Percentiles rank a stretch among this genome's conserved stretches.
phyloP scores from a whole-genome alignment of 2,888 invertebrate species.

The Eristalis arbustorum region DNA sequence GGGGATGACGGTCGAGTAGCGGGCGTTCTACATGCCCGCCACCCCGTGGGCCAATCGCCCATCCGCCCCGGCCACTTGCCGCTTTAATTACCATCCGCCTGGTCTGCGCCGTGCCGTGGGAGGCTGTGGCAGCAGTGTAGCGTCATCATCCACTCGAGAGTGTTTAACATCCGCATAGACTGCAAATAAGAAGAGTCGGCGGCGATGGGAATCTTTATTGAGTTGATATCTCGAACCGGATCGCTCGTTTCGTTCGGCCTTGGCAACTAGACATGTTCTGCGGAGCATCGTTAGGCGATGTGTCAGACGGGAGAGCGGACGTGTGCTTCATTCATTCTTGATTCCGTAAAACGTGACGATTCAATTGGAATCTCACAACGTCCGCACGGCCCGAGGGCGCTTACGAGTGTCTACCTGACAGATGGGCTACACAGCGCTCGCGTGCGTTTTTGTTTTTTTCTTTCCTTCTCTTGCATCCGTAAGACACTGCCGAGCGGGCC shows the following conservation, averaged over 20 bases:
- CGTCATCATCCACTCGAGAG: slow-evolving; percentile 19
- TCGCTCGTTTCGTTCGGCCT: slow-evolving; percentile 43
- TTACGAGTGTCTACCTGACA: slow-evolving; percentile 23
- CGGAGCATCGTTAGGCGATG: no score
- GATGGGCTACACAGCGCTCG: slow-evolving; percentile 9
- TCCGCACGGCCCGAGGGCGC: slow-evolving; percentile 14
- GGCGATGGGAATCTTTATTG: slow-evolving; percentile 6
- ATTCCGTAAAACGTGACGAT: slow-evolving; percentile 53
- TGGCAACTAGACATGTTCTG: slow-evolving; percentile 42
- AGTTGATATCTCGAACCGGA: slow-evolving; percentile 42
- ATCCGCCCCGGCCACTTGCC: neutral
- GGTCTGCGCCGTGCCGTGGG: neutral
- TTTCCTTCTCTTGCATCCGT: neutral
- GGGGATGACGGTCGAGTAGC: neutral
- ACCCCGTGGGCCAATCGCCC: neutral
- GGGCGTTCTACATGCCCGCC: neutral
- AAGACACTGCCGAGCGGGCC: slow-evolving; percentile 17
- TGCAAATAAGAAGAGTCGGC: slow-evolving; percentile 47
- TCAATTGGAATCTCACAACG: slow-evolving; percentile 53
- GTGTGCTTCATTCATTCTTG: slow-evolving; percentile 37
- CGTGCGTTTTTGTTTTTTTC: no score
- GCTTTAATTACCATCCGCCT: slow-evolving; percentile 30
- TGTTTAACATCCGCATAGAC: slow-evolving; percentile 50
- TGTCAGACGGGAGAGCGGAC: neutral
- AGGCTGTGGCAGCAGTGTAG: neutral